Evolutionary conservation across 2,113 vertebrate species (phyloP).

Genomic region (Erpornis zantholeuca): DNA sequence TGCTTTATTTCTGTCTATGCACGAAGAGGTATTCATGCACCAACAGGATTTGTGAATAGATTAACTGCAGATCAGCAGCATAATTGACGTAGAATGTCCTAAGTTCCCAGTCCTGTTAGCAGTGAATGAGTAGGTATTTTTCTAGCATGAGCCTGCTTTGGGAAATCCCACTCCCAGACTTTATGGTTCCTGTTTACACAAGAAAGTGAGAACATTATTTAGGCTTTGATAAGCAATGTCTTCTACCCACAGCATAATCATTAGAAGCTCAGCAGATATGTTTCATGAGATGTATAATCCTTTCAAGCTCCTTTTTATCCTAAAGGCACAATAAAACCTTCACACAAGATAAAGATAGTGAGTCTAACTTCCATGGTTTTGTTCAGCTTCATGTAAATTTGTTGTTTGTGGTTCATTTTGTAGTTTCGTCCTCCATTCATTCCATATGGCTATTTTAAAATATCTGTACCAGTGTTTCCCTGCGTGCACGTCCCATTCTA

Average conservation of each 20-base stretch:
- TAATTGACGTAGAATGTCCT: neutral
- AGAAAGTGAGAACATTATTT: constrained; percentile 26
- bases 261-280: constrained; percentile 2
- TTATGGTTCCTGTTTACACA: neutral
- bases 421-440: constrained; percentile 10
- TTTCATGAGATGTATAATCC: constrained; percentile 17
- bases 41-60: neutral
- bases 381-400: constrained; percentile 27
- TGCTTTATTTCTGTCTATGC: neutral
- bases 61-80: neutral
- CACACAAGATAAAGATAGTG: constrained; percentile 4
- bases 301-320: constrained; percentile 25
- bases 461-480: neutral
- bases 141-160: neutral
- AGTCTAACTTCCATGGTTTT: neutral
- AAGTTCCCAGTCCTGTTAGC: neutral
- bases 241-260: neutral
- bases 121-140: neutral
- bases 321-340: constrained; percentile 17
- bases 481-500: neutral
- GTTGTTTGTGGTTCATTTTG: constrained; percentile 40
- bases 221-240: constrained; percentile 22
- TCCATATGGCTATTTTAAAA: neutral
- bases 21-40: neutral
- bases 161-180: constrained; percentile 15